Evolutionary conservation across 2,797 vertebrate species (phyloP), one percentile per base, ranked within the genome.

Genomic region (Manis crassicaudata): DNA sequence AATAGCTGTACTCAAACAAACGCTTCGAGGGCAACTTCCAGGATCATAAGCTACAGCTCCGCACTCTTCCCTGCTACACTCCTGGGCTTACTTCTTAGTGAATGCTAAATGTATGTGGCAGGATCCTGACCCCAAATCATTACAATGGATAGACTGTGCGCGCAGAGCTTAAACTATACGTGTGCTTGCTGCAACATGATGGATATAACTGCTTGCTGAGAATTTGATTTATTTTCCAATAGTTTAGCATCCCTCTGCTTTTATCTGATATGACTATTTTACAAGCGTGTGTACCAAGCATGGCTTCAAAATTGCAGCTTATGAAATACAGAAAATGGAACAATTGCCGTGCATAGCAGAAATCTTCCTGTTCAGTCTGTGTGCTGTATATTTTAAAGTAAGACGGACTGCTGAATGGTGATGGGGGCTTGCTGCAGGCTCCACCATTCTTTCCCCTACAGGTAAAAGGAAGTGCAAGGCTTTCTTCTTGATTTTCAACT

Each of bases 401-500:
- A 96, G 96, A 96, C 86, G 95, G 96, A 81, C 96, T 97, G 91
- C 94, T 97, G 97, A 98, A 97, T 97, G 97, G 98, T 97, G 97
- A 98, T 96, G 97, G 93, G 91, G 88, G 72, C 84, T 83, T 92
- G 73, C 52, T 94, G 97, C 94, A 89, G 96, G 95, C 92, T 96
- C 96, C 96, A 97, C 97, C 97, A 93, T 95, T 97, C 98, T 96
- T 97, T 98, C 92, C 93, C 97, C 94, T 96, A 32, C 52, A 94
- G 95, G 92, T 97, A 72, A 92, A 96, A 96, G 81, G 94, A 98
- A 98, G 97, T 63, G 96, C 96, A 98, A 84, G 97, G 96, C 73
- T 63, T 97, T 98, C 98, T 97, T 97, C 98, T 98, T 98, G 96
- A 62, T 97, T 73, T 96, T 97, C 98, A 95, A 96, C 98, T 98